Base-by-base conservation (phyloP, 1,140 invertebrate species). In the Drosophila pandora region DNA sequence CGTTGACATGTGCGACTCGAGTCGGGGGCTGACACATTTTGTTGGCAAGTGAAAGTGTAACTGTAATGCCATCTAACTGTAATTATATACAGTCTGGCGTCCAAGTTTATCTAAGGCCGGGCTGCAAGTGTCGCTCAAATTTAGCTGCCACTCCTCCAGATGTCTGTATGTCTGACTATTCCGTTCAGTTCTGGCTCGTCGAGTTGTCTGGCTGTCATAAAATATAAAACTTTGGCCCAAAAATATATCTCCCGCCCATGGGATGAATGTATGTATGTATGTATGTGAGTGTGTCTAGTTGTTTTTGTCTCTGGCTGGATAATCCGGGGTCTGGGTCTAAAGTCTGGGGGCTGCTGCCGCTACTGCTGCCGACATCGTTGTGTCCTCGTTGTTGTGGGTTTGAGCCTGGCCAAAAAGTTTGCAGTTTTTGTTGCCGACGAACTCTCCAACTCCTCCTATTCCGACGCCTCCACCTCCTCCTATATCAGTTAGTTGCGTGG, bases 111-210 rank as follows among this genome's bases (percentile, higher is more conserved):
- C 76, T 74, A 79, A 59, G 55, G 63, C 23, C 72, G 64, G 69
- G 76, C 77, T 84, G 81, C 82, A 80, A 85, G 77, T 88, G 82
- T 88, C 82, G 83, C 83, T 87, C 82, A 87, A 87, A 82, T 70
- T 75, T 75, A 48, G 58, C 67, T 76, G 77, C 77, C 77, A 78
- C 77, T 73, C 61, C 59, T 76, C 49, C 37, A 41, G 17, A 13
- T 39, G 41, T 52, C 56, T 52, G 39, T 41, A 17, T 47, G 55
- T 48, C 59, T 56, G 50, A 48, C 64, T 47, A 65, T 62, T 54
- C 21, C 48, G 53, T 68, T 56, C 41, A 25, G 60, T 65, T 68
- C 64, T 68, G 64, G 60, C 64, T 54, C 37, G 63, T 67, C 48
- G 63, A 43, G 37, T 28, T 61, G 71, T 59, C 60, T 76, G 80